Percentiles rank a stretch among this genome's conserved stretches.
These are phyloP conservation scores for Graphium colonna DNA, from an alignment of 2,888 invertebrate species.

Conservation along the genomic window DNA sequence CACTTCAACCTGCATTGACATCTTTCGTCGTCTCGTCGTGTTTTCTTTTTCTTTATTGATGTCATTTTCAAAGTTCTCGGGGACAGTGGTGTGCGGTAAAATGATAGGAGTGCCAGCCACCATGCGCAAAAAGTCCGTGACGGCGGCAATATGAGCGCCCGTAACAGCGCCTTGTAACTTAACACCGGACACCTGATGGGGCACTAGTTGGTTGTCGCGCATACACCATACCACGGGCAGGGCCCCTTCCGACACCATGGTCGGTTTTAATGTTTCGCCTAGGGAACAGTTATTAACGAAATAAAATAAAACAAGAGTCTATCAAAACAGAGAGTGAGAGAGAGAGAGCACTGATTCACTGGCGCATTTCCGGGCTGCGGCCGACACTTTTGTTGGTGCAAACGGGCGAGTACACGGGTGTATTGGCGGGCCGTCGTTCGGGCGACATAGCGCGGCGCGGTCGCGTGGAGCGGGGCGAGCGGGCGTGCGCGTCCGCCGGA, in stretches of 20 bases:
- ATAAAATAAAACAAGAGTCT: constrained; percentile 21
- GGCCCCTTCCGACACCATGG: constrained; percentile 82
- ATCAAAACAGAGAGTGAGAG: too few species aligned
- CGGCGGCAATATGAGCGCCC: constrained; percentile 83
- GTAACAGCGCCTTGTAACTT: constrained; percentile 83
- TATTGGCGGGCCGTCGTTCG: constrained; percentile 53
- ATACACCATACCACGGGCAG: constrained; percentile 84
- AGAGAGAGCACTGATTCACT: constrained; percentile 44
- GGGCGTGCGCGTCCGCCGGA: constrained; percentile 73
- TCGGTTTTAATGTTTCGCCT: constrained; percentile 36
- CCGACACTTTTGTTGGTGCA: constrained; percentile 58
- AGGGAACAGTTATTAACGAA: constrained; percentile 25
- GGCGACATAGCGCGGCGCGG: constrained; percentile 72
- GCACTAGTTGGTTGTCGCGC: constrained; percentile 84
- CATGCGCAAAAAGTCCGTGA: constrained; percentile 82
- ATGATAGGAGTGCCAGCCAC: constrained; percentile 83
- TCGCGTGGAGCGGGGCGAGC: constrained; percentile 56
- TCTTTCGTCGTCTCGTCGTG: constrained; percentile 64
- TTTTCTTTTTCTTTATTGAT: constrained; percentile 69
- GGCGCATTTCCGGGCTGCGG: constrained; percentile 57
- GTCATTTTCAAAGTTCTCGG: constrained; percentile 65
- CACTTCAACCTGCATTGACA: constrained; percentile 78
- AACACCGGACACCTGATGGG: constrained; percentile 83
- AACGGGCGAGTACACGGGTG: constrained; percentile 53
- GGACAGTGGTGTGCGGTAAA: constrained; percentile 69